These are phyloP conservation scores for Lycaon pictus DNA, from an alignment of 2,113 vertebrate genomes.

Conservation along the genomic window DNA sequence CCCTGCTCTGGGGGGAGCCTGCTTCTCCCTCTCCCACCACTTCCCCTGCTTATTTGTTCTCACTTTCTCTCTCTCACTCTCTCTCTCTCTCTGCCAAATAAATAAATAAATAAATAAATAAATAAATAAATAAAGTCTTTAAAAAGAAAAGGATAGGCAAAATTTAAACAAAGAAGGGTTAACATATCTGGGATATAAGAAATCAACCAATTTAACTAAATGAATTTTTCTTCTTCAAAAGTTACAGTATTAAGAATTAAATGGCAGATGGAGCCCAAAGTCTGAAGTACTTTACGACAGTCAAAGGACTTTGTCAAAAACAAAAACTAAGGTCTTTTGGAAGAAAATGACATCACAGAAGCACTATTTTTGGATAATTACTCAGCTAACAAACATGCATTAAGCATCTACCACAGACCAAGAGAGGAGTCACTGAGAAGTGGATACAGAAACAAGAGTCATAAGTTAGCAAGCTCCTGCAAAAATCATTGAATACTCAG, in stretches of 20 bases:
- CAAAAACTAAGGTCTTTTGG: neutral
- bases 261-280: neutral
- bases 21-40: too few relatives aligned
- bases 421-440: neutral
- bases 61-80: too few relatives aligned
- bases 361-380: slow-evolving; percentile 17
- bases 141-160: neutral
- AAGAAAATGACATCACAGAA: neutral
- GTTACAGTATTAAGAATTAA: neutral
- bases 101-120: too few relatives aligned
- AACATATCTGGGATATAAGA: neutral
- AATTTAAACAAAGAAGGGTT: neutral
- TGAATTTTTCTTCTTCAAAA: neutral
- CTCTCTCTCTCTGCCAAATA: too few relatives aligned
- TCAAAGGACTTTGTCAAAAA: neutral
- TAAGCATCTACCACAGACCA: neutral
- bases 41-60: too few relatives aligned
- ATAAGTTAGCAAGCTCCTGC: neutral
- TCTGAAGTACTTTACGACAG: neutral
- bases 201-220: neutral
- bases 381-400: neutral
- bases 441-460: neutral
- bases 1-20: too few relatives aligned
- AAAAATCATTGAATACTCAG: neutral
- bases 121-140: too few relatives aligned